Percentiles rank a stretch among this genome's conserved stretches.
Evolutionary conservation across 2,888 invertebrate genomes (phyloP).

Genomic region (Tiphia femorata): DNA sequence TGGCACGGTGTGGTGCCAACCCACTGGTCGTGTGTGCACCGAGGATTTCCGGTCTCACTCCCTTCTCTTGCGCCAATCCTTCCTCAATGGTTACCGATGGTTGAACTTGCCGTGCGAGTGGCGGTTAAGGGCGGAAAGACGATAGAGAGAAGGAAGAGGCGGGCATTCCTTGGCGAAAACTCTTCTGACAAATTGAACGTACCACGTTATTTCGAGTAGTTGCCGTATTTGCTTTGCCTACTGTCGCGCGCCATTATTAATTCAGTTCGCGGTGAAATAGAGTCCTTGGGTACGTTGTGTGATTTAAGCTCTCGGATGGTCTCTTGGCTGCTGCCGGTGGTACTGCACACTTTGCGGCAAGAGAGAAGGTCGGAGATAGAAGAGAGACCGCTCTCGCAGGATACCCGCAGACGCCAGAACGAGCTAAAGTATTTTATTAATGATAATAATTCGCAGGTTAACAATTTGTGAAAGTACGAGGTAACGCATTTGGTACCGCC

Average conservation of each 20-base stretch:
- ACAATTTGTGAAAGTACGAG: no score
- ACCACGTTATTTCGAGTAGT: constrained; percentile 11
- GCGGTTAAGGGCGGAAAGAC: neutral
- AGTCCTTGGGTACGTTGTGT: constrained; percentile 9
- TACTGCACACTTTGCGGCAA: no score
- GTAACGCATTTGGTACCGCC: no score
- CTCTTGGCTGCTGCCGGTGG: no score
- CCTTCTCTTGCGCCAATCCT: no score
- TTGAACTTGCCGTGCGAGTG: no score
- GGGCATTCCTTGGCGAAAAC: constrained; percentile 4
- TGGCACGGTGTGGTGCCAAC: no score
- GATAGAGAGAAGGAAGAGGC: neutral
- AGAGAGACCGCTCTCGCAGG: no score
- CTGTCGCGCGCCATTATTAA: constrained; percentile 20
- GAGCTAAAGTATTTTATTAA: no score
- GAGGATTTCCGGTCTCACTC: constrained; percentile 11
- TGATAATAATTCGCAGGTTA: no score
- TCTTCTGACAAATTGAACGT: constrained; percentile 1
- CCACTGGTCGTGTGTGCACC: constrained; percentile 24
- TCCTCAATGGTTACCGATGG: neutral
- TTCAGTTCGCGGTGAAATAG: constrained; percentile 13
- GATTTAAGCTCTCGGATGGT: constrained; percentile 11
- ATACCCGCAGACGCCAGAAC: no score
- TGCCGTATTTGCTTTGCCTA: constrained; percentile 21
- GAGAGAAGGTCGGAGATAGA: no score